Evolutionary conservation across 2,113 vertebrate genomes (phyloP), one percentile per base, ranked within the genome.

Genomic region (Apodemus sylvaticus): DNA sequence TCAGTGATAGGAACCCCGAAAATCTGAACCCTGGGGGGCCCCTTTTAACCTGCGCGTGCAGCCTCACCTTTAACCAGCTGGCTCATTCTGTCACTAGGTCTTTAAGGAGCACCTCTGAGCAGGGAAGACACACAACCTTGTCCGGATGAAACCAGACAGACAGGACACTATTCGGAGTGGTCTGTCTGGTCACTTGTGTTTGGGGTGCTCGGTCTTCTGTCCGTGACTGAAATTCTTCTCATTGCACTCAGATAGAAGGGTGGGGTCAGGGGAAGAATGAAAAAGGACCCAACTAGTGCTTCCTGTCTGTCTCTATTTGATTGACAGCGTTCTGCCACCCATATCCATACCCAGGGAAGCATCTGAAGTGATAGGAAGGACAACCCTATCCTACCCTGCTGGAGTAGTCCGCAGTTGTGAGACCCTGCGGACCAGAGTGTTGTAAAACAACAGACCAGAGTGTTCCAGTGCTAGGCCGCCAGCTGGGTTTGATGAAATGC

Each of bases 241-340:
- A 24, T 39, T 20, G 20, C 20, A 24, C 71, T 42, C 71, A 74
- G 70, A 58, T 26, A 13, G 51, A n/a, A 74, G n/a, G 77, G 7
- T 42, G 0, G 5, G 36, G 17, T 16, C 26, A 22, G 31, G n/a
- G 51, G 16, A 45, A 16, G 29, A 55, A 71, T 60, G 45, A 45
- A 26, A 55, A 19, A 83, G 89, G 20, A 6, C 3, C 13, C 39
- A 34, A 14, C 9, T 2, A 1, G 1, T 4, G 48, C 8, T 71
- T 4, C n/a, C 53, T 9, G 7, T 29, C n/a, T 58, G 16, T 66
- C 29, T 45, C 14, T 3, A 0, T 16, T 5, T 19, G 66, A 2
- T 71, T 42, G 31, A 7, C 3, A 11, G 0, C 0, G 5, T 1
- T 71, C 16, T 60, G 70, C 62, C 4, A 24, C 5, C 77, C 51